These are phyloP conservation scores for Coracias cyanogaster DNA, from an alignment of 2,797 vertebrate genomes.

Conservation along the genomic window DNA sequence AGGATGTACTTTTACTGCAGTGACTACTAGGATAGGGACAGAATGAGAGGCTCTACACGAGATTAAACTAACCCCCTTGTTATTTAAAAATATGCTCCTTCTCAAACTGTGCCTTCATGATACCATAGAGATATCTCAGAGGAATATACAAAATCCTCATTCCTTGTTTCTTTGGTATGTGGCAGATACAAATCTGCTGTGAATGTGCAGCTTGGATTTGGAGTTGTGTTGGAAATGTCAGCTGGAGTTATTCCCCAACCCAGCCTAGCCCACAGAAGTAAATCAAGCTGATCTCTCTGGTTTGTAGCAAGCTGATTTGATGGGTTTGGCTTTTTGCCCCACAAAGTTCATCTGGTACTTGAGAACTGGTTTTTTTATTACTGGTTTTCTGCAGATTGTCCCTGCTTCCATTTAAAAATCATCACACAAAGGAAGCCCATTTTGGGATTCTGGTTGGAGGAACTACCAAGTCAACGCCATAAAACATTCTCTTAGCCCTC, in stretches of 20 bases:
- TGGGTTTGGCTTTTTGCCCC: rapidly evolving
- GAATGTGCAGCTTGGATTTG: neutral
- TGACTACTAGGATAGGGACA: neutral
- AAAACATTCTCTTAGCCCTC: neutral
- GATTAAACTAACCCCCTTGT: neutral
- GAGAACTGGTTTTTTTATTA: neutral
- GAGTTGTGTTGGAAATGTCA: neutral
- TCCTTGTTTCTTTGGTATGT: neutral
- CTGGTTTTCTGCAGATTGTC: neutral
- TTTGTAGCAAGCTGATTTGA: neutral
- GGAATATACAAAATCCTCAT: neutral
- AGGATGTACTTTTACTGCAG: neutral
- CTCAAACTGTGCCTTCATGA: neutral
- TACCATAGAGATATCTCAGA: neutral
- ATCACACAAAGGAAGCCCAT: neutral
- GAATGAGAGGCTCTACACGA: neutral
- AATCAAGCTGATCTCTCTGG: neutral
- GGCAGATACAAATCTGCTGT: neutral
- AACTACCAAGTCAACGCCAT: neutral
- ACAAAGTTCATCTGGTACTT: neutral
- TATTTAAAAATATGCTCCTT: neutral
- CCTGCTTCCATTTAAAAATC: neutral
- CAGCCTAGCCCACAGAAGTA: neutral
- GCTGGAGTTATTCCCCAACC: neutral
- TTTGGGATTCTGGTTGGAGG: neutral